phyloP scores from a whole-genome alignment of 2,113 vertebrate species.

The Alexandromys fortis region DNA sequence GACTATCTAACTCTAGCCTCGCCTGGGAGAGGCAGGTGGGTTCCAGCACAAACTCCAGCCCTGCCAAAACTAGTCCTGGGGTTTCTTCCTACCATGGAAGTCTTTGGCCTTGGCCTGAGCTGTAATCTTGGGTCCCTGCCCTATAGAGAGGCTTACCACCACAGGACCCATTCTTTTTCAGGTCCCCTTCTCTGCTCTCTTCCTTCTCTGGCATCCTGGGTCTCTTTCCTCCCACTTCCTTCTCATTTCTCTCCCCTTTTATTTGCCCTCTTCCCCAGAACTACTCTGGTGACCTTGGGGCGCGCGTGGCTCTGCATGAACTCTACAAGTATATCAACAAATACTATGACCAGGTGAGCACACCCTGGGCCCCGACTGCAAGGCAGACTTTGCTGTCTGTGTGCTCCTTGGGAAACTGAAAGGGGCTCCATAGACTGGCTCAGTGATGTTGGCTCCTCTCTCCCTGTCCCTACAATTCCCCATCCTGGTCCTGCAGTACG shows the following conservation, averaged over 20 bases:
- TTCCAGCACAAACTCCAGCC: not conserved
- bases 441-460: not conserved
- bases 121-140: not conserved
- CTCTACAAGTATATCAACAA: conserved; percentile 99
- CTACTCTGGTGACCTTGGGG: conserved; percentile 97
- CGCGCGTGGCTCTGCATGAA: conserved; percentile 96
- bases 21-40: not conserved
- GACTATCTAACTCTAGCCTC: not conserved
- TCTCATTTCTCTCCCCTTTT: conserved; percentile 38
- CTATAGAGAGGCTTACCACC: not conserved
- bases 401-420: not conserved
- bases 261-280: conserved; percentile 86
- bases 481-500: not conserved
- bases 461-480: not conserved
- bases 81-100: not conserved
- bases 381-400: not conserved
- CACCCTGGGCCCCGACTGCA: not conserved
- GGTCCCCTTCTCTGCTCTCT: not conserved
- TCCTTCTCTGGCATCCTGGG: not conserved
- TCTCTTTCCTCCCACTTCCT: not conserved
- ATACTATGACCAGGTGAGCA: conserved; percentile 97
- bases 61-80: not conserved
- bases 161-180: not conserved
- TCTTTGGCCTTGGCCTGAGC: not conserved
- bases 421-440: not conserved